Percentiles rank a stretch among this genome's conserved stretches.
Evolutionary conservation across 2,113 vertebrate genomes (phyloP).

Genomic region (Xiphias gladius): DNA sequence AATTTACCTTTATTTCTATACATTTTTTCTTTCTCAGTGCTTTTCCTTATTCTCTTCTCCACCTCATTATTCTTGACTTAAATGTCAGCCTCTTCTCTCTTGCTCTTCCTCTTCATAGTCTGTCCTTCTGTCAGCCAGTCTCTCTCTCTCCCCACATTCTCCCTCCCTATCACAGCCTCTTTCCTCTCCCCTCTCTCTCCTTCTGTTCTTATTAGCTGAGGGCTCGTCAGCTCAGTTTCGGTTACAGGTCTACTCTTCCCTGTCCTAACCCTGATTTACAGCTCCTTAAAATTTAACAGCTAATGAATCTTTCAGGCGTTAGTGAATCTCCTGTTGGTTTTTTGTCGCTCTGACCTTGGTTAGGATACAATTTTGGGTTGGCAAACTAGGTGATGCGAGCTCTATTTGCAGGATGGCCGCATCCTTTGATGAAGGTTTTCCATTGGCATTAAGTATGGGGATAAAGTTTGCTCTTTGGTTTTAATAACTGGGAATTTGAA

Average conservation of each 20-base stretch:
- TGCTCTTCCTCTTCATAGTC: not conserved
- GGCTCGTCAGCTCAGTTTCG: conserved; percentile 68
- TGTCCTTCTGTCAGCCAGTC: not conserved
- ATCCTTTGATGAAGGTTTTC: conserved; percentile 15
- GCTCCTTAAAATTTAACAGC: conserved; percentile 76
- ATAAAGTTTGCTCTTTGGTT: conserved; percentile 17
- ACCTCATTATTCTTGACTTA: conserved; percentile 40
- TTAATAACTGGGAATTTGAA: not conserved
- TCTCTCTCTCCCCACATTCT: not conserved
- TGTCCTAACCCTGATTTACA: conserved; percentile 70
- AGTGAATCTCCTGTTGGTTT: conserved; percentile 39
- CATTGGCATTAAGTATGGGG: not conserved
- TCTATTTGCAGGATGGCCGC: not conserved
- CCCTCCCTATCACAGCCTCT: not conserved
- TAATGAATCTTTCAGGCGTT: conserved; percentile 73
- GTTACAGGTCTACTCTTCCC: conserved; percentile 66
- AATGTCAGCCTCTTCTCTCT: conserved; percentile 45
- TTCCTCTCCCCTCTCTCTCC: not conserved
- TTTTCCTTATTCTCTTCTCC: not conserved
- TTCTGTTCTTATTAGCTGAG: conserved; percentile 60
- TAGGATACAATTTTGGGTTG: not conserved
- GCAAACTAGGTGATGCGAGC: not conserved
- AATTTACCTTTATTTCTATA: not conserved
- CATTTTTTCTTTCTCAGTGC: not conserved
- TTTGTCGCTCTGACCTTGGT: conserved; percentile 8